These are phyloP conservation scores for Penaeus chinensis DNA, from an alignment of 1,140 invertebrate genomes.

Conservation along the genomic window DNA sequence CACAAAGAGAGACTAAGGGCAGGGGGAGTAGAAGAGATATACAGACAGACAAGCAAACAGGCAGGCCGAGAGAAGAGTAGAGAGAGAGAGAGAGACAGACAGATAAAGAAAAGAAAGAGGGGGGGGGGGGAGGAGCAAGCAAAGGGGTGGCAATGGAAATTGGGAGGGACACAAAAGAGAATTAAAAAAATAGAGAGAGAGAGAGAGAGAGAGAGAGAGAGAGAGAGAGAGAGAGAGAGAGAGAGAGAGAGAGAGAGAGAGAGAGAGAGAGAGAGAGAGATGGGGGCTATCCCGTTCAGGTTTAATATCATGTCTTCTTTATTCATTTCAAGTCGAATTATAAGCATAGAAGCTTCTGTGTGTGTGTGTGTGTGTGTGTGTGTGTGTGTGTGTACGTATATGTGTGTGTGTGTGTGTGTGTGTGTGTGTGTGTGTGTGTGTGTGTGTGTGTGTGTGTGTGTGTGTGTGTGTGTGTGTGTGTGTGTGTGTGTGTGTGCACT, in stretches of 20 bases:
- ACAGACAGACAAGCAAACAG: too few relatives aligned
- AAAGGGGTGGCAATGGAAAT: too few relatives aligned
- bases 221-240: slow-evolving; percentile 18
- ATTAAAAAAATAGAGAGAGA: too few relatives aligned
- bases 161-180: too few relatives aligned
- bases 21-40: neutral
- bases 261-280: slow-evolving; percentile 36
- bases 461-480: neutral
- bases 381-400: neutral
- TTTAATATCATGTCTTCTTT: neutral
- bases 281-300: neutral
- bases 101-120: too few relatives aligned
- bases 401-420: slow-evolving; percentile 22
- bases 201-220: neutral
- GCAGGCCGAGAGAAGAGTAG: too few relatives aligned
- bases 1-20: too few relatives aligned
- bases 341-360: neutral
- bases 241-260: slow-evolving; percentile 33
- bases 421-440: slow-evolving; percentile 32
- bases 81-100: neutral
- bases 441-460: slow-evolving; percentile 34
- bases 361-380: slow-evolving; percentile 17
- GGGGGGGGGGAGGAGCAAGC: neutral
- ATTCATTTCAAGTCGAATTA: neutral
- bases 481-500: neutral